These are phyloP conservation scores for Paralinhomoeus sp. DNA, from an alignment of 2,888 invertebrate species.

Conservation along the genomic window DNA sequence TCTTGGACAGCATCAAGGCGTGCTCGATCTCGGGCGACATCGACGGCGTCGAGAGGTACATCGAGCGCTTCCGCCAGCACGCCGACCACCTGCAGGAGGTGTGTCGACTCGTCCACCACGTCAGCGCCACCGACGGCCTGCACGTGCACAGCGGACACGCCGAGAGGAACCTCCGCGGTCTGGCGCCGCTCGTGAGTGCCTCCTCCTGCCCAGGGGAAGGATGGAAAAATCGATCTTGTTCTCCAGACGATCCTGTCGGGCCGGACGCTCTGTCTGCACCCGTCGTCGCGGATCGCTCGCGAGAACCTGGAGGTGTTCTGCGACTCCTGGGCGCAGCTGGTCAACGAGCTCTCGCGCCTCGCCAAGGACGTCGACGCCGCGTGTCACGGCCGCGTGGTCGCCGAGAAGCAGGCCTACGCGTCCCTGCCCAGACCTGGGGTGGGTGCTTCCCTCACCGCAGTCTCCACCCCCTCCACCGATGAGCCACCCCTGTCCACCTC, in stretches of 20 bases:
- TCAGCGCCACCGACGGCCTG: constrained; percentile 72
- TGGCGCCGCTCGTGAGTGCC: constrained; percentile 78
- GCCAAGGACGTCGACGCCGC: constrained; percentile 23
- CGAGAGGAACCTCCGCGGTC: constrained; percentile 75
- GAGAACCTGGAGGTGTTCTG: constrained; percentile 58
- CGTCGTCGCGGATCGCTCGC: constrained; percentile 75
- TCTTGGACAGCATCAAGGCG: constrained; percentile 21
- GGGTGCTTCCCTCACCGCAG: too few relatives aligned
- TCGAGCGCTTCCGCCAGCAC: constrained; percentile 83
- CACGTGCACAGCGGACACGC: constrained; percentile 89
- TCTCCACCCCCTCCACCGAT: too few relatives aligned
- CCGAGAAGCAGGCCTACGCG: constrained; percentile 59
- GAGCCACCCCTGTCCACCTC: too few relatives aligned
- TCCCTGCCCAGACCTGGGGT: constrained; percentile 83
- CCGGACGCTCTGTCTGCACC: constrained; percentile 66
- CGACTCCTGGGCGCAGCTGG: constrained; percentile 46
- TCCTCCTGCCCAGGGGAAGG: too few relatives aligned
- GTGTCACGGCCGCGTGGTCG: constrained; percentile 21
- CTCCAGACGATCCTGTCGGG: constrained; percentile 59
- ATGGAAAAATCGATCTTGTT: too few relatives aligned
- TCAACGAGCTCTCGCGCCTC: constrained; percentile 45
- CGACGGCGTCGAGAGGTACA: constrained; percentile 70
- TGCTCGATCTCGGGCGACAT: constrained; percentile 48
- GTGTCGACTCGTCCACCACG: constrained; percentile 65
- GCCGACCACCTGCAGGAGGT: constrained; percentile 96